Evolutionary conservation across 2,888 invertebrate species (phyloP).

Genomic region (Agrochola litura): DNA sequence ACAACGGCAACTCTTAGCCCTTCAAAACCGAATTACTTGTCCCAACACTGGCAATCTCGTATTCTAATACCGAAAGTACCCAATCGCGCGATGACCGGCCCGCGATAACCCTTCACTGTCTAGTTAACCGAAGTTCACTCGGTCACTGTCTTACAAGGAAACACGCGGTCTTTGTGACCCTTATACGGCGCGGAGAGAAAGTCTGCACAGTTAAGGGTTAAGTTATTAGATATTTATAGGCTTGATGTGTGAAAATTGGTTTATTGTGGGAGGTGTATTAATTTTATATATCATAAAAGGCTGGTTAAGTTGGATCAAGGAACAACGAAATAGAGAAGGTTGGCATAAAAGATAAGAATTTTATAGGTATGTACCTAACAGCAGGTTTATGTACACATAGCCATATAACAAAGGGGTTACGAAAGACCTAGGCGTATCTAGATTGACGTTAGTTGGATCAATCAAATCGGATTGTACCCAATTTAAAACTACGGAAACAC

Average conservation of each 20-base stretch:
- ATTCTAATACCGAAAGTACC: slow-evolving; percentile 59
- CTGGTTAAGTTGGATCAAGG: neutral
- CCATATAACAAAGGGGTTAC: slow-evolving; percentile 24
- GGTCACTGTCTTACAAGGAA: slow-evolving; percentile 81
- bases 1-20: slow-evolving; percentile 37
- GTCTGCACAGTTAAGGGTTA: slow-evolving; percentile 71
- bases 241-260: slow-evolving; percentile 60
- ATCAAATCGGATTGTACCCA: slow-evolving; percentile 50
- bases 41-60: slow-evolving; percentile 60
- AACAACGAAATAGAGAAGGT: neutral
- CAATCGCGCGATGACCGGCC: slow-evolving; percentile 75
- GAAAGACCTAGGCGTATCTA: slow-evolving; percentile 18
- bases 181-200: slow-evolving; percentile 81
- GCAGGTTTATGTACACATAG: neutral
- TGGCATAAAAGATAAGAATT: neutral
- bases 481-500: slow-evolving; percentile 49
- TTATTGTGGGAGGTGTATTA: slow-evolving; percentile 17
- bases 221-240: slow-evolving; percentile 69
- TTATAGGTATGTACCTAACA: neutral
- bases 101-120: slow-evolving; percentile 80
- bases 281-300: slow-evolving; percentile 1
- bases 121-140: slow-evolving; percentile 79
- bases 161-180: slow-evolving; percentile 77
- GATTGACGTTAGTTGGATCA: slow-evolving; percentile 54
- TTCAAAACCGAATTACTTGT: slow-evolving; percentile 51